Percentiles rank a stretch among this genome's conserved stretches.
These are phyloP conservation scores for Crambe crambe DNA, from an alignment of 37 sponge, comb jelly and placozoan genomes.

Conservation along the genomic window DNA sequence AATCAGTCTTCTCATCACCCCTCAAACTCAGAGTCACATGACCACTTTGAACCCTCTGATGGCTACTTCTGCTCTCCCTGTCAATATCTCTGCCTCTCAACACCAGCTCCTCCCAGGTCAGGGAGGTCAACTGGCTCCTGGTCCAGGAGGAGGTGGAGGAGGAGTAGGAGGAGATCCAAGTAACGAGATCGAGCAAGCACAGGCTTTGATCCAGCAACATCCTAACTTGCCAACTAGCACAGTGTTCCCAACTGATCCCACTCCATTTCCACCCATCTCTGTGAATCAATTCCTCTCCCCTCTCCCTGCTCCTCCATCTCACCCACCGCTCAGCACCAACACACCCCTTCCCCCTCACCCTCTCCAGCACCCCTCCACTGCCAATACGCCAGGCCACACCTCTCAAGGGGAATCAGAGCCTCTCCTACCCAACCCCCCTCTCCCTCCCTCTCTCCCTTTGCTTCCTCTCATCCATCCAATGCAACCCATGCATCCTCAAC, in stretches of 20 bases:
- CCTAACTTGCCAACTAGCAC: neutral
- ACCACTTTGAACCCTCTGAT: conserved; percentile 1
- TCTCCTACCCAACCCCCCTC: conserved; percentile 22
- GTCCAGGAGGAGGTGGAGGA: conserved; percentile 12
- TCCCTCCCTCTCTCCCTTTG: neutral
- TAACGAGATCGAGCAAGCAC: neutral
- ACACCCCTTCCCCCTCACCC: neutral
- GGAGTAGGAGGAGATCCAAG: neutral
- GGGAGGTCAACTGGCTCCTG: neutral
- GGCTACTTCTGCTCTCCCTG: conserved; percentile 3
- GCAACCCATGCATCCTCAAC: neutral
- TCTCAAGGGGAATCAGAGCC: conserved; percentile 11
- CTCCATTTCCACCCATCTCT: neutral
- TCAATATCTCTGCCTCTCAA: neutral
- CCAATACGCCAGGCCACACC: neutral
- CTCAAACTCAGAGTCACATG: conserved; percentile 8
- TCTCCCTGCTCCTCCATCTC: too few relatives aligned
- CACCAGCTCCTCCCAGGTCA: neutral
- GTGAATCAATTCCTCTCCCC: neutral
- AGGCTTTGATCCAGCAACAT: neutral
- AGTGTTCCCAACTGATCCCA: neutral
- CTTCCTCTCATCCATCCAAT: neutral
- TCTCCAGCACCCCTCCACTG: neutral
- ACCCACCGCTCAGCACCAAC: conserved; percentile 8
- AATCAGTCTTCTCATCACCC: neutral